Base-by-base conservation (phyloP, 2,113 vertebrate genomes). In the Sinocyclocheilus rhinocerous region DNA sequence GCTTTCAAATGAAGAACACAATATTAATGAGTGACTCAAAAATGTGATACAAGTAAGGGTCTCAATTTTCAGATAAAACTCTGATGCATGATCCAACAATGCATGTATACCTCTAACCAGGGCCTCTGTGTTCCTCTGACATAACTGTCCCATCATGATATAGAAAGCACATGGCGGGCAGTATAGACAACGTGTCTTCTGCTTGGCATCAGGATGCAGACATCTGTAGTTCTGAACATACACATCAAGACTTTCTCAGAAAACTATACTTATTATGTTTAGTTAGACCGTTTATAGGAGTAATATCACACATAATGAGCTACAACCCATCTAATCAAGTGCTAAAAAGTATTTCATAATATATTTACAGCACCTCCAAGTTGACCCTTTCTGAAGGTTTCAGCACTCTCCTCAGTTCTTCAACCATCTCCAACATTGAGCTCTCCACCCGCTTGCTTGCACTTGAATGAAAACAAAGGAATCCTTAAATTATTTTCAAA, bases 371-470 rank as follows among this genome's bases (percentile, higher is more conserved):
- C 92, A 96, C 96, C 95, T 95, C 85, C 63, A 94, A 86, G 83
- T 91, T 80, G 36, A 91, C 88, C 22, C 42, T 84, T 1, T 93
- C 92, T 67, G 90, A 81, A 7, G 88, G 86, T 87, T 93, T 95
- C 92, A 96, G 91, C 88, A 90, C 95, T 72, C 78, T 92, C 87
- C 94, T 95, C 85, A 97, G 84, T 87, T 86, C 90, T 45, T 95
- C 92, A 36, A 95, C 84, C 87, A 97, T 90, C 80, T 96, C 95
- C 52, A 90, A 94, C 57, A 92, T 89, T 67, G 89, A 93, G 20
- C 42, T 86, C 90, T 97, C 95, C 55, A 96, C 94, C 90, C 96
- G 95, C 77, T 95, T 94, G 89, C 96, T 97, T 89, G 95, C 94
- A 86, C 96, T 97, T 89, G 13, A 76, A 76, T 1, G 83, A 88